These are phyloP conservation scores for Chrysina gloriosa DNA, from an alignment of 2,888 invertebrate genomes.

Conservation along the genomic window DNA sequence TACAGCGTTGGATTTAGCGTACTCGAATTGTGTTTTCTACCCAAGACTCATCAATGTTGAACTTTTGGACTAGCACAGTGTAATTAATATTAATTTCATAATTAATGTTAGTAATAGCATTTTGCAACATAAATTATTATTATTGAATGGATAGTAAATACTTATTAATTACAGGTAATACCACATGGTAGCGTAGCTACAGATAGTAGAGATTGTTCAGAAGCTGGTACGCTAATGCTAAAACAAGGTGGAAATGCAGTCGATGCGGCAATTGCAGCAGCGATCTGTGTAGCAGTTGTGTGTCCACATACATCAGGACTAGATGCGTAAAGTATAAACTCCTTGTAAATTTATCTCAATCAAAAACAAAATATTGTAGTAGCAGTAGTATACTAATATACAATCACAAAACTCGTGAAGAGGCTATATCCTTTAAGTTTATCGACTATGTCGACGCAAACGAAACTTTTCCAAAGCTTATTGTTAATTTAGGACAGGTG, in stretches of 20 bases:
- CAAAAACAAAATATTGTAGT: conserved; percentile 65
- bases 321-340: conserved; percentile 74
- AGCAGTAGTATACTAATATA: conserved; percentile 80
- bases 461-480: conserved; percentile 69
- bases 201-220: conserved; percentile 76
- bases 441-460: conserved; percentile 60
- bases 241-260: conserved; percentile 79
- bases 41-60: no score
- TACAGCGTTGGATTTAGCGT: no score
- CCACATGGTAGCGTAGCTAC: conserved; percentile 83
- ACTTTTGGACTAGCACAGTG: no score
- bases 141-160: neutral
- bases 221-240: conserved; percentile 75
- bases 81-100: no score
- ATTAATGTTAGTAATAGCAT: no score
- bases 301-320: conserved; percentile 80
- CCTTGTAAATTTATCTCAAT: neutral
- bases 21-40: no score
- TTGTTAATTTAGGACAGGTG: conserved; percentile 70
- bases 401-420: conserved; percentile 71
- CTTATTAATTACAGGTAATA: conserved; percentile 67
- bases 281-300: conserved; percentile 80
- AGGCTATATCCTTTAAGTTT: conserved; percentile 72
- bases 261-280: conserved; percentile 80
- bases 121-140: conserved; percentile 3